Evolutionary conservation across 2,888 invertebrate species (phyloP).

Genomic region (Hofmannophila pseudospretella): DNA sequence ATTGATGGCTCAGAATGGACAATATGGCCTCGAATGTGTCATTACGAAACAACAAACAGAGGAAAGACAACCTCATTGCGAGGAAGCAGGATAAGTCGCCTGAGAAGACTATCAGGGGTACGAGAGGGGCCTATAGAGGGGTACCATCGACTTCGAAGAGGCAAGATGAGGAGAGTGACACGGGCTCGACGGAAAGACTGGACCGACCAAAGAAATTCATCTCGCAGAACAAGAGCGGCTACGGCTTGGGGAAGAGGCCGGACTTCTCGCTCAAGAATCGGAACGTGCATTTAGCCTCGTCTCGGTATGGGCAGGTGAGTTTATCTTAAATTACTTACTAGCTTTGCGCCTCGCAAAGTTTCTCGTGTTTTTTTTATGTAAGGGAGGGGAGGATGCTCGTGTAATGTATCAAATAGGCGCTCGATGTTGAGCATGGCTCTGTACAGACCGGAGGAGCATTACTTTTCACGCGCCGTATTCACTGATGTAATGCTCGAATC

Average conservation of each 20-base stretch:
- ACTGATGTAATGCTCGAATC: too few relatives aligned
- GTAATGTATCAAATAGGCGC: too few relatives aligned
- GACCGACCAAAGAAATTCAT: slow-evolving; percentile 73
- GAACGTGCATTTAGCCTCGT: slow-evolving; percentile 70
- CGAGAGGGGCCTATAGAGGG: slow-evolving; percentile 59
- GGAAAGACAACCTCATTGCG: slow-evolving; percentile 72
- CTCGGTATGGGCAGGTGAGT: slow-evolving; percentile 74
- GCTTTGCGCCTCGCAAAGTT: background rate
- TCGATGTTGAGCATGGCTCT: too few relatives aligned
- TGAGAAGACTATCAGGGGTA: slow-evolving; percentile 70
- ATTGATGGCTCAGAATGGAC: slow-evolving; percentile 63
- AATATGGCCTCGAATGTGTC: slow-evolving; percentile 69
- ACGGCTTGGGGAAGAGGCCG: slow-evolving; percentile 67
- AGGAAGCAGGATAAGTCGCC: slow-evolving; percentile 74
- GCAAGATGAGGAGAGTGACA: slow-evolving; percentile 54
- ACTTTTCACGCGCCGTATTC: too few relatives aligned
- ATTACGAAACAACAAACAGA: slow-evolving; percentile 57
- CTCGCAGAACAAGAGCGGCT: slow-evolving; percentile 62
- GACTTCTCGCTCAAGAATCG: slow-evolving; percentile 70
- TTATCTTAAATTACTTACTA: background rate
- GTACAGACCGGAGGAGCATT: too few relatives aligned
- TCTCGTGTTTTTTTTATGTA: background rate
- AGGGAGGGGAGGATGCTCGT: too few relatives aligned
- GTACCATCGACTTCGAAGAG: slow-evolving; percentile 65
- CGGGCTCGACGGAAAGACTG: slow-evolving; percentile 66